These are phyloP conservation scores for Cossypha heuglini DNA, from an alignment of 2,797 vertebrate genomes.

Conservation along the genomic window DNA sequence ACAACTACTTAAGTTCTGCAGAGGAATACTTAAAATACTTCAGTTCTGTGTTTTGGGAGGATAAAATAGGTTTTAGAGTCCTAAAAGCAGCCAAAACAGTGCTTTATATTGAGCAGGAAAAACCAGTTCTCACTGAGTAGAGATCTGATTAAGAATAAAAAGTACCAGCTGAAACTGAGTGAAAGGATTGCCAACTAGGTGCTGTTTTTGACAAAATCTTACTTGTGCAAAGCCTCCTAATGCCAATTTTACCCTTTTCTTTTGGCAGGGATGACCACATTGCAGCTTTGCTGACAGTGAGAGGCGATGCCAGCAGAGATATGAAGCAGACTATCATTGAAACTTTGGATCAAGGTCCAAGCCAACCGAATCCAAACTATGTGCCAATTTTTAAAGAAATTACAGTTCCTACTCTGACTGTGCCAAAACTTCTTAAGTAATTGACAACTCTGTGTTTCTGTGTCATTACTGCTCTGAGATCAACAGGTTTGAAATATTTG, in stretches of 20 bases:
- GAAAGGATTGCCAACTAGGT: neutral
- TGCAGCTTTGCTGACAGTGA: conserved; percentile 86
- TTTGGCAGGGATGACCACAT: conserved; percentile 91
- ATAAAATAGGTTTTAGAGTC: neutral
- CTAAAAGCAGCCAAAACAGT: neutral
- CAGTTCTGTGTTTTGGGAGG: neutral
- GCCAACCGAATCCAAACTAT: conserved; percentile 74
- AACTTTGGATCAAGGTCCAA: conserved; percentile 88
- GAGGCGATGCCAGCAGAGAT: conserved; percentile 92
- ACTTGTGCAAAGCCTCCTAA: neutral
- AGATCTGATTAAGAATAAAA: neutral
- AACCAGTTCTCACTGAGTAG: neutral
- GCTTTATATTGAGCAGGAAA: neutral
- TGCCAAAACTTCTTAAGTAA: conserved; percentile 92
- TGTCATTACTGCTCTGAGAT: neutral
- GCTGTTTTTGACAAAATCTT: neutral
- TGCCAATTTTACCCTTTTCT: neutral
- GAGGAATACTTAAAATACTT: neutral
- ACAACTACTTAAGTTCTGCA: neutral
- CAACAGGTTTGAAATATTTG: neutral
- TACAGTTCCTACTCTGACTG: conserved; percentile 86
- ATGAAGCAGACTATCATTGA: conserved; percentile 97
- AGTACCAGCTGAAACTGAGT: neutral
- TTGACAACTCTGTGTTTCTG: neutral
- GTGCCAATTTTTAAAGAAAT: conserved; percentile 93